Base-by-base conservation (phyloP, 2,888 invertebrate species). In the Scotopteryx bipunctaria region DNA sequence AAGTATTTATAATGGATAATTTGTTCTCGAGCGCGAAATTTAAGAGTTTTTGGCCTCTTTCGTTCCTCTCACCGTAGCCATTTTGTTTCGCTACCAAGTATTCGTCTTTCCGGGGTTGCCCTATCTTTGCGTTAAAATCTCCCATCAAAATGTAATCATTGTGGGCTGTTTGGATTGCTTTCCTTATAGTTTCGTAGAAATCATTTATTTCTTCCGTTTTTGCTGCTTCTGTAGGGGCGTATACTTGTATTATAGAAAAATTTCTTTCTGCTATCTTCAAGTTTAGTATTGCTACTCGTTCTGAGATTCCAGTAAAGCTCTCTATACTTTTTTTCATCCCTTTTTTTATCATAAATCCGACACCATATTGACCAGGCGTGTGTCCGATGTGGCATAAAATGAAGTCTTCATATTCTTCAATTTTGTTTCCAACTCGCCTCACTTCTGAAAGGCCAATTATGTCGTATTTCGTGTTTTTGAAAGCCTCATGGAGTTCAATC, bases 161-260 rank as follows among this genome's bases (percentile, higher is more conserved):
- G n/a, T 56, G 16, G 32, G 59, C 1, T 8, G 5, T 37, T 13
- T 53, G 35, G 5, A 61, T 13, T 0, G 60, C 53, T 27, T 53
- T 50, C n/a, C 46, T 5, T 0, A 62, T 5, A 0, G 44, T 57
- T 1, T 5, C 17, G 9, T 65, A 63, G 13, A 65, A 65, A 1
- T 16, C 2, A 0, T 63, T 46, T 0, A 62, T 40, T 23, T 61
- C 57, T 2, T 52, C 31, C 2, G 63, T 53, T 0, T 8, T 49
- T 41, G 61, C 57, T 8, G 42, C 0, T 36, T 55, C 57, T 1
- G 64, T 63, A 1, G 61, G 63, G 5, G 59, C 59, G 11, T 65
- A 65, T 0, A 43, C 55, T 53, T 63, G 57, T 33, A 60, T 50
- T 0, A 61, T 50, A 1, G 47, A 21, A 11, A 52, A 16, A 6